Evolutionary conservation across 2,113 vertebrate species (phyloP), one percentile per base, ranked within the genome.

Genomic region (Tinamus guttatus): DNA sequence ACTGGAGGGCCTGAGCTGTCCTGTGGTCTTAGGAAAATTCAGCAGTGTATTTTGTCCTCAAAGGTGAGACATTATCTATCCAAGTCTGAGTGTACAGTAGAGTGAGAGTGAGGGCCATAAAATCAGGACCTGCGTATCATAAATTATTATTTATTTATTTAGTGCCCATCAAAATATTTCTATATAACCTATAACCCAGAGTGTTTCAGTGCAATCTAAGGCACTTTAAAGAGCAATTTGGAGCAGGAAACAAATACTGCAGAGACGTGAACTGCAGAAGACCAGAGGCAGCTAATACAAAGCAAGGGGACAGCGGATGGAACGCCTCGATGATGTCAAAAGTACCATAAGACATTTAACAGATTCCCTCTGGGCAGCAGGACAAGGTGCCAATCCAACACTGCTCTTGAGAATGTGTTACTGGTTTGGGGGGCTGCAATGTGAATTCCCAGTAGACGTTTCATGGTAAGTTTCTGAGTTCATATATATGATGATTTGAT

Each of bases 401-500:
- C 8, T 79, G 77, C 75, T 80, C 54, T 40, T 10, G 30, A 68
- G 77, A 84, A 27, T 58, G 13, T 16, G 83, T 88, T 60, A 65
- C 40, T 73, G 52, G 18, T 27, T 62, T 96, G 71, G 16, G 34
- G 34, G 62, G 30, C 38, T 75, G 65, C 76, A 30, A 0, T n/a
- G 56, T 36, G 80, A 86, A 83, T 85, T 96, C 73, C 58, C 77
- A 79, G 27, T 19, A 54, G 65, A 15, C 43, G 43, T 65, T 91
- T 58, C 60, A 36, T 8, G 21, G 8, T 36, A 27, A 76, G 58
- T 58, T 89, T 95, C 67, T 22, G 34, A 79, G 47, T 86, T 90
- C 65, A 25, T 79, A 68, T 56, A 40, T 40, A 81, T 25, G 58
- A 64, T 87, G 85, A 94, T 90, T 88, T 93, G 77, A 94, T 65